Evolutionary conservation across 2,113 vertebrate genomes (phyloP).

Genomic region (Gracilinanus agilis): DNA sequence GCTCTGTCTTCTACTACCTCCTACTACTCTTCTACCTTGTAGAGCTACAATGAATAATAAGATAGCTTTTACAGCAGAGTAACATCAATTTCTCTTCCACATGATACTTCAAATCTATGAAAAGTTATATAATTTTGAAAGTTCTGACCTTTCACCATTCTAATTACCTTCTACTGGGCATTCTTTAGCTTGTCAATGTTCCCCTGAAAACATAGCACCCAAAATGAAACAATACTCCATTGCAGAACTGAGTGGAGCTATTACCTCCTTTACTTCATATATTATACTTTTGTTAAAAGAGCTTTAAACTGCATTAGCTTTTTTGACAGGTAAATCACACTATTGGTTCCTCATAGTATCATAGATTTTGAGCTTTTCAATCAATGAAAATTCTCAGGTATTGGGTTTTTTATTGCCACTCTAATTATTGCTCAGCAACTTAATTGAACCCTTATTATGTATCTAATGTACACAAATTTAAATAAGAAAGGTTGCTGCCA

Average conservation of each 20-base stretch:
- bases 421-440: background rate
- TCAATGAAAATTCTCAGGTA: background rate
- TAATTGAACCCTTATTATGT: background rate
- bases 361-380: background rate
- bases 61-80: background rate
- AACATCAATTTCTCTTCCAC: background rate
- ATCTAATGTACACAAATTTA: background rate
- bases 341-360: background rate
- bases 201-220: background rate
- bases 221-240: background rate
- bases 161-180: background rate
- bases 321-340: background rate
- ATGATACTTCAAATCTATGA: background rate
- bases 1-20: background rate
- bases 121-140: background rate
- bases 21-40: background rate
- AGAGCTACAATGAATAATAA: background rate
- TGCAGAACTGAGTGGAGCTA: background rate
- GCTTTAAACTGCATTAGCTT: background rate
- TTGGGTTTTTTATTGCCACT: background rate
- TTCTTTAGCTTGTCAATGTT: background rate
- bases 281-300: background rate
- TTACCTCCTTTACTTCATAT: background rate
- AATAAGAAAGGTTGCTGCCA: background rate
- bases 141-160: background rate